These are phyloP conservation scores for Drosophila lowei DNA, from an alignment of 1,140 invertebrate genomes.

Conservation along the genomic window DNA sequence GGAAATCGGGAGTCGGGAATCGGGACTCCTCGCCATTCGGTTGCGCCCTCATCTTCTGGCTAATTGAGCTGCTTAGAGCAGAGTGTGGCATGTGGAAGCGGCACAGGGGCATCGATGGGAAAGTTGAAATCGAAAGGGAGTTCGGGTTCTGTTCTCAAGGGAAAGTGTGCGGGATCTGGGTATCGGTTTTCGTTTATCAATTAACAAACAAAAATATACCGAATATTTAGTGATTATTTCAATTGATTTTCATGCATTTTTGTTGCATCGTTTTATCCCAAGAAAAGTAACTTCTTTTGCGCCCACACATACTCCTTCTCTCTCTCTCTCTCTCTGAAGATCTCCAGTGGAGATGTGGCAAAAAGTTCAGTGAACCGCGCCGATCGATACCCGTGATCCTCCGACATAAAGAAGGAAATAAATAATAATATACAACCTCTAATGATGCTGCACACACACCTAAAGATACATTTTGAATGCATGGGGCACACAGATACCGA, in stretches of 20 bases:
- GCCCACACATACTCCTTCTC: too few relatives aligned
- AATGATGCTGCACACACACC: slow-evolving; percentile 55
- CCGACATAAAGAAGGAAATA: slow-evolving; percentile 19
- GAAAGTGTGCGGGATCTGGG: slow-evolving; percentile 29
- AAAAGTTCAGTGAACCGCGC: slow-evolving; percentile 64
- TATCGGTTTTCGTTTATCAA: slow-evolving; percentile 33
- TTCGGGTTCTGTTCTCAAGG: neutral
- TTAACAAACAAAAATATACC: slow-evolving; percentile 6
- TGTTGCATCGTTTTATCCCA: too few relatives aligned
- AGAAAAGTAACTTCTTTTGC: too few relatives aligned
- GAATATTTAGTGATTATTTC: slow-evolving; percentile 10
- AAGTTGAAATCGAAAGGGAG: slow-evolving; percentile 37
- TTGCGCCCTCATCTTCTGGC: slow-evolving; percentile 32
- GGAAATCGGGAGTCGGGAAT: slow-evolving; percentile 8
- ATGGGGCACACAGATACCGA: slow-evolving; percentile 3
- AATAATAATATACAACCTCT: slow-evolving; percentile 65
- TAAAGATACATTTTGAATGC: too few relatives aligned
- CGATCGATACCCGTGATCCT: slow-evolving; percentile 18
- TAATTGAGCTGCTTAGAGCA: slow-evolving; percentile 48
- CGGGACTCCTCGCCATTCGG: slow-evolving; percentile 21
- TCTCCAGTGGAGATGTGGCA: slow-evolving; percentile 7
- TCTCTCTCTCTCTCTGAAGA: too few relatives aligned
- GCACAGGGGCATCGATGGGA: slow-evolving; percentile 10
- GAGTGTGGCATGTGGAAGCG: too few relatives aligned
- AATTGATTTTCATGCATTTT: slow-evolving; percentile 10